These are phyloP conservation scores for Ceratina calcarata DNA, from an alignment of 1,140 invertebrate genomes.

Conservation along the genomic window DNA sequence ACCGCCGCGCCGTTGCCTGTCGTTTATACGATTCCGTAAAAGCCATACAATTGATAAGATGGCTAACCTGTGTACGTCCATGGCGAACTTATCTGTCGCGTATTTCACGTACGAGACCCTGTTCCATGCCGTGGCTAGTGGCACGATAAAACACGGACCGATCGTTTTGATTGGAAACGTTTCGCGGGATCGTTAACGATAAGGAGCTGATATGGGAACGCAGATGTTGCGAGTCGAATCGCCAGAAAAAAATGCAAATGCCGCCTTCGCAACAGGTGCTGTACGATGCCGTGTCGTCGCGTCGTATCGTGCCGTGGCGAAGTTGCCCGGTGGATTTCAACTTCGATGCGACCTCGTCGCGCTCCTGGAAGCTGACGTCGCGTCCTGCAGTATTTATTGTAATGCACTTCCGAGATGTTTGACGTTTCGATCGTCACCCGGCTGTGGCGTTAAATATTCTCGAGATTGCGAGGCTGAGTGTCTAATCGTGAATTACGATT, in stretches of 20 bases:
- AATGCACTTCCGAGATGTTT: neutral
- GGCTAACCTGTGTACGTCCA: neutral
- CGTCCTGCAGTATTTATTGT: neutral
- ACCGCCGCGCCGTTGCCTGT: slow-evolving; percentile 17
- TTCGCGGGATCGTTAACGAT: slow-evolving; percentile 32
- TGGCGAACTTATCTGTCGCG: slow-evolving; percentile 31
- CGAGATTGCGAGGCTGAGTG: too few species aligned
- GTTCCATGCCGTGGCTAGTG: neutral
- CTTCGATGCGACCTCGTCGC: neutral
- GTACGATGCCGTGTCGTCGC: too few species aligned
- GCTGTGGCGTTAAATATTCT: neutral
- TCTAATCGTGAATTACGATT: neutral
- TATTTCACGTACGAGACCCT: slow-evolving; percentile 26
- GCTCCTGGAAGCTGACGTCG: neutral
- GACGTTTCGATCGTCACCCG: slow-evolving; percentile 13
- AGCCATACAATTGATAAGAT: slow-evolving; percentile 37
- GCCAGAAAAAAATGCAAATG: slow-evolving; percentile 34
- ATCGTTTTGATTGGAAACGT: slow-evolving; percentile 25
- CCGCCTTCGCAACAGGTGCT: slow-evolving; percentile 41
- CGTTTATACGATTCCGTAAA: slow-evolving; percentile 29
- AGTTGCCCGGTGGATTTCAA: neutral
- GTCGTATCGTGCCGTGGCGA: too few species aligned
- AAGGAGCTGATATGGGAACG: slow-evolving; percentile 36
- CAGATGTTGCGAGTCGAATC: neutral
- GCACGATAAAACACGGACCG: slow-evolving; percentile 24